Evolutionary conservation across 2,797 vertebrate species (phyloP), one percentile per base, ranked within the genome.

Genomic region (Perodicticus potto): DNA sequence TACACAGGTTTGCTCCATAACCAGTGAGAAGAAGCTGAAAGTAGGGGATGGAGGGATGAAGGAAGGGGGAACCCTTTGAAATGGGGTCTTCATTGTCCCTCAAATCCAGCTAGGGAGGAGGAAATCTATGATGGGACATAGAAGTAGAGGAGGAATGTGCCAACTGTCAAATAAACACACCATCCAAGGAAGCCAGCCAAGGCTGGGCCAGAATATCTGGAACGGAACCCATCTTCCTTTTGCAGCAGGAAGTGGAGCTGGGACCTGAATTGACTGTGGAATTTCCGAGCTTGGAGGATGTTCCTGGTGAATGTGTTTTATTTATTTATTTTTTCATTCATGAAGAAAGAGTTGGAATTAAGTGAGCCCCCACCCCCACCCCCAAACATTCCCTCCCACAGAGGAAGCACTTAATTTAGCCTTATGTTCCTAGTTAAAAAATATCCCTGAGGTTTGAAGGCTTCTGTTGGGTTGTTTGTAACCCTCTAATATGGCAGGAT

Each of bases 261-360:
- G 88, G 96, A 96, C 82, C 72, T 37, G 82, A 94, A 95, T 82
- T 91, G 92, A 96, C 96, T 89, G 53, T 90, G 96, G 97, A 96
- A 98, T 98, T 98, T 98, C 97, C 97, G 97, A 97, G 74, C 94
- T 78, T 88, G 88, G 92, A 97, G 96, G 97, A 96, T 94, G 93
- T 97, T 94, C 88, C 43, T 84, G 97, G 92, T 84, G 86, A 95
- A 86, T 29, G 80, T 82, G 67, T 94, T 96, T 96, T 96, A 94
- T 97, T 97, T 96, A 96, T 97, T 97, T 97, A 95, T 97, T 97
- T 97, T 92, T 97, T 97, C 96, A 97, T 97, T 98, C 95, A 97
- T 94, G 86, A 96, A 96, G 83, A 96, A 84, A 76, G 82, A 94
- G 59, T 72, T 93, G 92, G 89, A 94, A 81, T 96, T 90, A 93